Percentiles rank a stretch among this genome's conserved stretches.
Evolutionary conservation across 2,888 invertebrate genomes (phyloP).

Genomic region (Pyrrhosoma nymphula): DNA sequence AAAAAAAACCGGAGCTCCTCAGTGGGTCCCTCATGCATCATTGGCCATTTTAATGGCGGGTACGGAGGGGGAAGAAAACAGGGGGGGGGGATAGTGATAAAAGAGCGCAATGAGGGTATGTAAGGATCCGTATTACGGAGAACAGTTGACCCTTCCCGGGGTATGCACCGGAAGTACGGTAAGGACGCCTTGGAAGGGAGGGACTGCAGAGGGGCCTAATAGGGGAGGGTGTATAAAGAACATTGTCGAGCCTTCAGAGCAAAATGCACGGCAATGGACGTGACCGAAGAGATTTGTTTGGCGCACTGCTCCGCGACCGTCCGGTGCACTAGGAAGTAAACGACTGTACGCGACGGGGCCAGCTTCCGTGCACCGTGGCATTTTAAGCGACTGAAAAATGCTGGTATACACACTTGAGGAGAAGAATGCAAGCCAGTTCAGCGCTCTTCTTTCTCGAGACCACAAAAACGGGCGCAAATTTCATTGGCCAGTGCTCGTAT

Average conservation of each 20-base stretch:
- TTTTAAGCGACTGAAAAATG: background rate
- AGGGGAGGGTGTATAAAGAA: background rate
- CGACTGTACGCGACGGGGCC: background rate
- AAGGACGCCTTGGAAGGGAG: background rate
- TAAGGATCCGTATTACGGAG: background rate
- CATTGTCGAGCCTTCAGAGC: background rate
- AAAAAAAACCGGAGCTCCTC: background rate
- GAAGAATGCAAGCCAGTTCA: background rate
- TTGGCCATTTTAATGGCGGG: background rate
- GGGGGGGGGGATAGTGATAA: background rate
- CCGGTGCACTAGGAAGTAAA: background rate
- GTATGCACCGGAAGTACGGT: background rate
- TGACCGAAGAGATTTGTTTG: background rate
- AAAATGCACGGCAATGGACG: background rate
- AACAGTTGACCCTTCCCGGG: background rate
- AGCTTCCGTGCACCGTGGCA: background rate
- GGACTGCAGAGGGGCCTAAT: too few species aligned
- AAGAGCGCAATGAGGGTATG: background rate
- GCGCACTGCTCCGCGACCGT: background rate
- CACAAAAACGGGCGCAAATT: background rate
- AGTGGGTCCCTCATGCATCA: slow-evolving; percentile 5
- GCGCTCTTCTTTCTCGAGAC: background rate
- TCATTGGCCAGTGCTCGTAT: background rate
- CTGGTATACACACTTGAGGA: background rate
- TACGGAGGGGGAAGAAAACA: background rate